A percentile compares a stretch with the other conserved stretches of the same genome.
phyloP scores from a whole-genome alignment of 92 coral and sea anemone species.

The Metridium senile region DNA sequence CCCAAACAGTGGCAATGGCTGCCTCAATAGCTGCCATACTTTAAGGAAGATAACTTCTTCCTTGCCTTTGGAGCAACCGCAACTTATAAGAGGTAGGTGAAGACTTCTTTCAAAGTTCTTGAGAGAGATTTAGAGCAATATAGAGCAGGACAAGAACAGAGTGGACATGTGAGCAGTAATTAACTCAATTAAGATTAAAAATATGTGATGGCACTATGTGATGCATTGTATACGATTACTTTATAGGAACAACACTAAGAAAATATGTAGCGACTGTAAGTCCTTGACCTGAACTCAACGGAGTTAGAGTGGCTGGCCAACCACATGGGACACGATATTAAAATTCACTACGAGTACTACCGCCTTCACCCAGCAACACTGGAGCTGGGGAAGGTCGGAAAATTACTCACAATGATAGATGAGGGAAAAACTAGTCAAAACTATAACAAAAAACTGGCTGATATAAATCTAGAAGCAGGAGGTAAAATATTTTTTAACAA shows the following conservation, averaged over 20 bases:
- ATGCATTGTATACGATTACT: no score
- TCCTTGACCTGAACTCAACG: neutral
- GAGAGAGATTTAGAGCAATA: no score
- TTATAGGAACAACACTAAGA: neutral
- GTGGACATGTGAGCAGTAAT: no score
- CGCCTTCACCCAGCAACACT: neutral
- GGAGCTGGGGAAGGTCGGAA: neutral
- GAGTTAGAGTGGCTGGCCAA: conserved; percentile 9
- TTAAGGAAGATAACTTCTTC: no score
- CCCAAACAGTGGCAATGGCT: no score
- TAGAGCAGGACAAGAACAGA: no score
- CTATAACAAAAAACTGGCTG: neutral
- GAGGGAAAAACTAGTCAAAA: neutral
- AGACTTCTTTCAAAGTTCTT: no score
- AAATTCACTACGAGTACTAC: neutral
- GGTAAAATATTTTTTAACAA: neutral
- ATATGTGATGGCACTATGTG: no score
- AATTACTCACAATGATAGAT: neutral
- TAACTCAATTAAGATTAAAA: no score
- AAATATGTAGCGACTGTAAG: conserved; percentile 7
- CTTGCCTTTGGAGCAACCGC: no score
- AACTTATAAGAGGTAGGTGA: no score
- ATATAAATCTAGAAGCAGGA: neutral
- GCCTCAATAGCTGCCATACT: no score
- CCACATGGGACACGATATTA: conserved; percentile 8